Evolutionary conservation across 2,797 vertebrate genomes (phyloP), one percentile per base, ranked within the genome.

Genomic region (Danio choprae): DNA sequence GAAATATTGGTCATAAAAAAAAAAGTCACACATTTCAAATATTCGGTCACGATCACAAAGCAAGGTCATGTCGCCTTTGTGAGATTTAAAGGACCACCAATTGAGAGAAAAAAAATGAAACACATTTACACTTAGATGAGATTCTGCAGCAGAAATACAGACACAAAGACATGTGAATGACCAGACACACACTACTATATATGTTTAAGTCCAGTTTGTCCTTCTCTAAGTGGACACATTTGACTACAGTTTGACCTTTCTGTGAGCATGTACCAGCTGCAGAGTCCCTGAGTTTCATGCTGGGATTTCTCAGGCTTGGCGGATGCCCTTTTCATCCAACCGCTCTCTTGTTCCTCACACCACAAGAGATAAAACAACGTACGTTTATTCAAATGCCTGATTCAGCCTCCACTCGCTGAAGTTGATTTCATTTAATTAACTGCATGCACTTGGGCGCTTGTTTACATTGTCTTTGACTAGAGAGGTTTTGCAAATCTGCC

Each of bases 161-260:
- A 70, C 29, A 72, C 46, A 79, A 29, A 72, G 38, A 64, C 58
- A 18, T 62, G 41, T 15, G 20, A 70, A 70, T 40, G 36, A 12
- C 9, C 36, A 10, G 11, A 13, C 40, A 58, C 60, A 64, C n/a
- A 10, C 22, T 20, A 13, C 10, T 53, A 22, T 48, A 20, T 56
- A 10, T 77, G 9, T 67, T 12, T 60, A 13, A 20, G 43, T 15
- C 22, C 55, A 68, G 22, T 68, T 69, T 60, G 55, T 78, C 55
- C 12, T 69, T 60, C 55, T 69, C 29, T 69, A 78, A 78, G n/a
- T 78, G 55, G 44, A 78, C 55, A 60, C 53, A 69, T 68, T 20
- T 69, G 41, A 43, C 67, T 53, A 73, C 44, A 56, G 55, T 78
- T 59, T 82, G 51, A 73, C 74, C 74, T 82, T 77, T 75, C 41